Conservation (phyloP, 2,797 vertebrate species). For the Falco naumanni region DNA sequence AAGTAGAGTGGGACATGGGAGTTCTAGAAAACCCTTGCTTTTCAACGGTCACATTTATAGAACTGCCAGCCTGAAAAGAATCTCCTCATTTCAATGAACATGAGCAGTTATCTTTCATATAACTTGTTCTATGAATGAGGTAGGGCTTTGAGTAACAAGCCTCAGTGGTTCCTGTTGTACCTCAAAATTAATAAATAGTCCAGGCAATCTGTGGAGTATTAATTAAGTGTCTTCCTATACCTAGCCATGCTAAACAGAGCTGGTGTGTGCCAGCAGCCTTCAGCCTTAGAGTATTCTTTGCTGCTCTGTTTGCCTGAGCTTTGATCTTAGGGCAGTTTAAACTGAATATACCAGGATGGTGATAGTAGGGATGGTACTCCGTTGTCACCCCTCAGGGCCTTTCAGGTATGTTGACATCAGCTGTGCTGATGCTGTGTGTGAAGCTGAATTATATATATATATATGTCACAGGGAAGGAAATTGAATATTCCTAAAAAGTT, state of each 20-base stretch:
- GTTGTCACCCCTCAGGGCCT: not conserved
- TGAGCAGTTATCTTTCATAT: not conserved
- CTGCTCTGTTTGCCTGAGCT: not conserved
- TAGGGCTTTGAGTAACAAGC: not conserved
- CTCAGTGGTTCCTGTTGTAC: not conserved
- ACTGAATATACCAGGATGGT: not conserved
- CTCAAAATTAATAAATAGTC: not conserved
- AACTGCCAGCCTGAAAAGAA: not conserved
- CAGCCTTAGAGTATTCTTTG: not conserved
- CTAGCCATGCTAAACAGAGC: not conserved
- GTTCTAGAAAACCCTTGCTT: not conserved
- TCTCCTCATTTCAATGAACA: not conserved
- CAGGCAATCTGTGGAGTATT: not conserved
- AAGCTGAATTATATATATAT: not conserved
- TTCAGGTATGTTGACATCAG: not conserved
- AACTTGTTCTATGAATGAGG: fast-evolving
- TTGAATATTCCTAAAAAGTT: not conserved
- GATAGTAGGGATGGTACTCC: not conserved
- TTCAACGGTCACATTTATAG: not conserved
- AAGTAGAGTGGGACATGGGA: not conserved
- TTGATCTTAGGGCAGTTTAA: not conserved
- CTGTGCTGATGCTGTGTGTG: not conserved
- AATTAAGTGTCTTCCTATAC: not conserved
- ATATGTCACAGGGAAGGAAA: not conserved
- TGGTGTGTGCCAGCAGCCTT: not conserved